Conservation (phyloP, 2,888 invertebrate genomes). For the Drymonia ruficornis region DNA sequence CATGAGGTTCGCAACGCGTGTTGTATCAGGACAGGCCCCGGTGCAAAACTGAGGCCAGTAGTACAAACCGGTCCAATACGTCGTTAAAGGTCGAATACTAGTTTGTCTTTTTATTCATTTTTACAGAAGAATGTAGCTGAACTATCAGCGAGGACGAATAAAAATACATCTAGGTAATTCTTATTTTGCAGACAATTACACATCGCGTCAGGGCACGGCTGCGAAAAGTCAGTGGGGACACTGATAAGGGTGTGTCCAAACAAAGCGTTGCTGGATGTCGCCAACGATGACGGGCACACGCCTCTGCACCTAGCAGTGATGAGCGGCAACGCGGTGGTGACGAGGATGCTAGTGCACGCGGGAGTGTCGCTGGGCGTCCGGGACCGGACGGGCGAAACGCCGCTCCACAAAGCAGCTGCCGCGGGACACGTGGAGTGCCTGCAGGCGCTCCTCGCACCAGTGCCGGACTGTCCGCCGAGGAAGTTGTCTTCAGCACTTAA, state of each 20-base stretch:
- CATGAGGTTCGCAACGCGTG: constrained; percentile 4
- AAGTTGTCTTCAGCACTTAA: constrained; percentile 86
- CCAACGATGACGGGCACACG: constrained; percentile 92
- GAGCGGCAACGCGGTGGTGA: constrained; percentile 89
- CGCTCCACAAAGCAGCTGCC: constrained; percentile 93
- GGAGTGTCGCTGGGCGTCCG: constrained; percentile 89
- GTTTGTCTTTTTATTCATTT: constrained; percentile 7
- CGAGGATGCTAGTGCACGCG: constrained; percentile 90
- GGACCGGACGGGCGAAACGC: constrained; percentile 92
- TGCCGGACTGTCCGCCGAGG: constrained; percentile 68
- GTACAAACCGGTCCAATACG: constrained; percentile 15
- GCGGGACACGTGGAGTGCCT: constrained; percentile 89
- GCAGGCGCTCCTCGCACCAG: constrained; percentile 89
- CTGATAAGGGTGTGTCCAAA: constrained; percentile 92
- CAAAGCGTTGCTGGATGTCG: constrained; percentile 90
- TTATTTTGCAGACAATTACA: constrained; percentile 89
- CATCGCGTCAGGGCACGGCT: constrained; percentile 91
- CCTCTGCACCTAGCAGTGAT: constrained; percentile 95
- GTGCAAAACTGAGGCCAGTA: background rate
- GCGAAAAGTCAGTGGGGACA: constrained; percentile 88
- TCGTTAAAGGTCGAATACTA: constrained; percentile 17
- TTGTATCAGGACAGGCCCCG: constrained; percentile 15
- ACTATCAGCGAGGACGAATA: background rate
- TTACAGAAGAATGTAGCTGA: background rate
- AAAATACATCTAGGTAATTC: background rate